phyloP scores from a whole-genome alignment of 2,797 vertebrate genomes.

The Eulemur mongoz region DNA sequence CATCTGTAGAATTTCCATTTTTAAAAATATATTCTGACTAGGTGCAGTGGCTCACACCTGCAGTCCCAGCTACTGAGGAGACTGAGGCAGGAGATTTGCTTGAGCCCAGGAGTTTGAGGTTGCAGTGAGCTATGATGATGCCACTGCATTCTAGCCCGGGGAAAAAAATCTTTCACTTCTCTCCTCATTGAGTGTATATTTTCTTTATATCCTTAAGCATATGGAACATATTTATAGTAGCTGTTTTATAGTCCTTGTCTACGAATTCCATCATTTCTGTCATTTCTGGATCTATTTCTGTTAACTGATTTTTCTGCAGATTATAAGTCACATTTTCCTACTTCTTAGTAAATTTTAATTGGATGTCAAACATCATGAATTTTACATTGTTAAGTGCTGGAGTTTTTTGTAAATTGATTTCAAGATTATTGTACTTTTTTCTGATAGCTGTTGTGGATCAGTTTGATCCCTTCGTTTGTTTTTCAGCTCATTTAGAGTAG shows the following conservation, averaged over 20 bases:
- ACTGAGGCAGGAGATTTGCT: too few relatives aligned
- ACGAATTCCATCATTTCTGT: not conserved
- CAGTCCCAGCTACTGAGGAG: too few relatives aligned
- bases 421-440: not conserved
- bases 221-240: not conserved
- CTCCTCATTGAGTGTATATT: not conserved
- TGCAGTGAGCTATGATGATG: too few relatives aligned
- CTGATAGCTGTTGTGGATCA: not conserved
- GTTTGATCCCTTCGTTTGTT: not conserved
- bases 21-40: not conserved
- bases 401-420: not conserved
- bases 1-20: not conserved
- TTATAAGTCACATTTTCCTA: not conserved
- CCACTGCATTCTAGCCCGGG: too few relatives aligned
- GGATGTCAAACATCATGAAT: not conserved
- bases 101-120: too few relatives aligned
- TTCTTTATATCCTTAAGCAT: conserved; percentile 30
- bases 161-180: not conserved
- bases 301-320: conserved; percentile 29
- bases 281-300: not conserved
- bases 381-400: conserved; percentile 16
- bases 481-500: not conserved
- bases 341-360: conserved; percentile 12
- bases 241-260: not conserved
- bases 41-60: too few relatives aligned